Percentiles rank a stretch among this genome's conserved stretches.
These are phyloP conservation scores for Pseudopipra pipra DNA, from an alignment of 2,113 vertebrate species.

Conservation along the genomic window DNA sequence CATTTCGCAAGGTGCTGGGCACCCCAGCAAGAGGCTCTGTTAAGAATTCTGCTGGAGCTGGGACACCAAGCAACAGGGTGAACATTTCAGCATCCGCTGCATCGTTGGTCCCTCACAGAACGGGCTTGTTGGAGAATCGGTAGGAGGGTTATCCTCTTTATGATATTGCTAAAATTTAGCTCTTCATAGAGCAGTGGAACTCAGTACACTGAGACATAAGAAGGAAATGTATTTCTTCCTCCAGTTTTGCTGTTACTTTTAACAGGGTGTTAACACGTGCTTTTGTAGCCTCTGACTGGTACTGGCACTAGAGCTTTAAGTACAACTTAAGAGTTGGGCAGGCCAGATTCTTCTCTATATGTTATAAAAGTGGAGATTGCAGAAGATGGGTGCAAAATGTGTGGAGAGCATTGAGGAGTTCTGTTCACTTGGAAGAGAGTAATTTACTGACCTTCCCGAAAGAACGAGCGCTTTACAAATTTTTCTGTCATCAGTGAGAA, in stretches of 20 bases:
- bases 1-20: conserved; percentile 84
- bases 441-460: neutral
- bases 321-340: neutral
- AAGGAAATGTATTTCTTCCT: neutral
- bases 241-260: conserved; percentile 1
- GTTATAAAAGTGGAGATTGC: neutral
- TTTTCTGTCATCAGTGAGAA: conserved; percentile 82
- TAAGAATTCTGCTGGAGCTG: conserved; percentile 68
- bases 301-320: neutral
- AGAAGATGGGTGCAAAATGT: neutral
- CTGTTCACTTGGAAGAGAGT: neutral
- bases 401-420: neutral
- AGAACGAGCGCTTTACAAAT: neutral
- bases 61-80: conserved; percentile 53
- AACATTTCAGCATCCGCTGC: conserved; percentile 61
- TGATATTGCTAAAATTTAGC: neutral
- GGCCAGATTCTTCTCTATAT: neutral
- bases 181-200: neutral
- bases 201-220: neutral
- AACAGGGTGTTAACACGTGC: neutral
- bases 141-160: conserved; percentile 37
- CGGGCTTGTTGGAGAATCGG: conserved; percentile 90
- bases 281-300: neutral
- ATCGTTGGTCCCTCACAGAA: conserved; percentile 79
- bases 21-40: conserved; percentile 77